These are phyloP conservation scores for Virgularia gustaviana DNA, from an alignment of 92 coral and sea anemone genomes.

Conservation along the genomic window DNA sequence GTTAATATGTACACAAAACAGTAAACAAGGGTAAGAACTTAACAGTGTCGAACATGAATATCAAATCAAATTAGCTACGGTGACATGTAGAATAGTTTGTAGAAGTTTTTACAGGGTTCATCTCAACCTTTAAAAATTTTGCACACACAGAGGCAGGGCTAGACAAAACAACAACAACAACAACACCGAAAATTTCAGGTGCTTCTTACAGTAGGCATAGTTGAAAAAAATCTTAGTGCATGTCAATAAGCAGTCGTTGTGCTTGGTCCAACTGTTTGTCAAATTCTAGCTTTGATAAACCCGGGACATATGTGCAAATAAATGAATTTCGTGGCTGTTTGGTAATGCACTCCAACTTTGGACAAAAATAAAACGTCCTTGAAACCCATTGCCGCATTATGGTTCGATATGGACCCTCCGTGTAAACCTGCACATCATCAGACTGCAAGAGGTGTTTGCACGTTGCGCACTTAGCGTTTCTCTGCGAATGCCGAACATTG, in stretches of 20 bases:
- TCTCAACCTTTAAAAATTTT: too few relatives aligned
- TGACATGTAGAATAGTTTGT: too few relatives aligned
- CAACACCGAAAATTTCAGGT: not conserved
- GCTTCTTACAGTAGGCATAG: not conserved
- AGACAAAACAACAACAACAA: not conserved
- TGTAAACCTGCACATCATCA: too few relatives aligned
- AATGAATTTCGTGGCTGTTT: conserved; percentile 42
- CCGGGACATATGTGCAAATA: conserved; percentile 35
- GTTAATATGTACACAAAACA: too few relatives aligned
- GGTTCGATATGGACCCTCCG: conserved; percentile 45
- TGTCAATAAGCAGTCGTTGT: not conserved
- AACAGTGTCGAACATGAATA: too few relatives aligned
- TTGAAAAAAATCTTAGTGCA: not conserved
- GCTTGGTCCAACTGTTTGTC: not conserved
- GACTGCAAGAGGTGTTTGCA: too few relatives aligned
- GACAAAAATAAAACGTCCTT: conserved; percentile 48
- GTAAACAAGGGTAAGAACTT: too few relatives aligned
- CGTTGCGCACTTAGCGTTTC: too few relatives aligned
- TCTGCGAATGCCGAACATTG: too few relatives aligned
- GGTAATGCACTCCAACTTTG: conserved; percentile 28
- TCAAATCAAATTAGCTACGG: too few relatives aligned
- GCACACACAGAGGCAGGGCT: not conserved
- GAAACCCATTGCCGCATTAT: conserved; percentile 39
- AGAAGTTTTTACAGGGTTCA: too few relatives aligned
- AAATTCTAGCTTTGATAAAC: conserved; percentile 33